Percentiles rank a stretch among this genome's conserved stretches.
These are phyloP conservation scores for Cephus spinipes DNA, from an alignment of 2,888 invertebrate species.

Conservation along the genomic window DNA sequence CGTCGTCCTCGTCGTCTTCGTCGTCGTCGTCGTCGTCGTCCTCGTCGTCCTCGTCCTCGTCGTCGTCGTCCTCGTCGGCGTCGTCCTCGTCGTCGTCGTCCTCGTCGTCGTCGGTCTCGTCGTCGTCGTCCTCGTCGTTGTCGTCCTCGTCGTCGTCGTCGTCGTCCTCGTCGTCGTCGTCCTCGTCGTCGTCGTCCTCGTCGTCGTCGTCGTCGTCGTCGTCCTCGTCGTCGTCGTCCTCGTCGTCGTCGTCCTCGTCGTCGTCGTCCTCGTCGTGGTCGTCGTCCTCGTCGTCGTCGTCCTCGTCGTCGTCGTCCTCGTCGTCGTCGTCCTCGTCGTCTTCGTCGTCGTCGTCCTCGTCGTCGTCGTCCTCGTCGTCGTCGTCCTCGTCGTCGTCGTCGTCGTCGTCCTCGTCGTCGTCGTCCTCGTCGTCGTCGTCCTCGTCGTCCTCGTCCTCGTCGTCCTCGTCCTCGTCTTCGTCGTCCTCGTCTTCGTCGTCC, in stretches of 20 bases:
- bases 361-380: neutral
- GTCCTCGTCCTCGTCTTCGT: no score
- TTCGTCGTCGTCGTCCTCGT: no score
- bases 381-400: neutral
- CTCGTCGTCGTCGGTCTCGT: no score
- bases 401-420: neutral
- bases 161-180: neutral
- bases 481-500: no score
- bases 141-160: no score
- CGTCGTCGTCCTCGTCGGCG: no score
- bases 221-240: neutral
- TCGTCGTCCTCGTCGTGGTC: neutral
- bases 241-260: slow-evolving; percentile 1
- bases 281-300: neutral
- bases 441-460: neutral
- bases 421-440: neutral
- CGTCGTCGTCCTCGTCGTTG: no score
- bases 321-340: no score
- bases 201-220: neutral
- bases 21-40: no score
- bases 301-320: neutral
- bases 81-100: neutral
- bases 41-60: no score
- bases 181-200: neutral
- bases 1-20: no score